Evolutionary conservation across 2,113 vertebrate genomes (phyloP), one percentile per base, ranked within the genome.

Genomic region (Lophochroa leadbeateri): DNA sequence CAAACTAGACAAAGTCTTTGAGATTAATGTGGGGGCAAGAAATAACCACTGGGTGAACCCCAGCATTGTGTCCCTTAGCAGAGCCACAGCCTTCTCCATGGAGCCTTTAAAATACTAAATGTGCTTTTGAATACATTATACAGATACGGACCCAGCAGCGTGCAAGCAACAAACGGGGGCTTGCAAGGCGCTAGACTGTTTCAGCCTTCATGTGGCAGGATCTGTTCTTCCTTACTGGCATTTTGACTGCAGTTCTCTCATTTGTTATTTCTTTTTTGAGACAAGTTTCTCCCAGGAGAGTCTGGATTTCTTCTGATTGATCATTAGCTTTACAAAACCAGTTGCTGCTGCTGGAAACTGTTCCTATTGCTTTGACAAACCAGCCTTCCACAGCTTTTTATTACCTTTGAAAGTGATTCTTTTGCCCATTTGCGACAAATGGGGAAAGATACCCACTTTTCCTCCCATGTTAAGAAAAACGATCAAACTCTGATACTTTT

Each of bases 41-140:
- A 90, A 58, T 35, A 95, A 55, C 57, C 43, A 23, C 24, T 41
- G 50, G 72, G 37, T 74, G 61, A 87, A 39, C 68, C 69, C 9
- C 55, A 64, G 69, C 77, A 8, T n/a, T 44, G 49, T 63, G 69
- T 75, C 71, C 74, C 53, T 76, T 47, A 85, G 65, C 70, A 75
- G 58, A 37, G 25, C 37, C 44, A 37, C 4, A 55, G 41, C 46
- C 63, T 92, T 81, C 64, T 86, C 52, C 2, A 2, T 15, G 7
- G 68, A 90, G 41, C 58, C 55, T 96, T 93, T 78, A 92, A 92
- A 95, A 84, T 71, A 92, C 82, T 78, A 72, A 50, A 82, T 89
- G 74, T 87, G 27, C 77, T 85, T 79, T 89, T 47, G 83, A 94
- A 79, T 91, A 89, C 91, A 82, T 94, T n/a, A 71, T 41, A 92